These are phyloP conservation scores for Pogonus chalceus DNA, from an alignment of 1,140 invertebrate species.

Conservation along the genomic window DNA sequence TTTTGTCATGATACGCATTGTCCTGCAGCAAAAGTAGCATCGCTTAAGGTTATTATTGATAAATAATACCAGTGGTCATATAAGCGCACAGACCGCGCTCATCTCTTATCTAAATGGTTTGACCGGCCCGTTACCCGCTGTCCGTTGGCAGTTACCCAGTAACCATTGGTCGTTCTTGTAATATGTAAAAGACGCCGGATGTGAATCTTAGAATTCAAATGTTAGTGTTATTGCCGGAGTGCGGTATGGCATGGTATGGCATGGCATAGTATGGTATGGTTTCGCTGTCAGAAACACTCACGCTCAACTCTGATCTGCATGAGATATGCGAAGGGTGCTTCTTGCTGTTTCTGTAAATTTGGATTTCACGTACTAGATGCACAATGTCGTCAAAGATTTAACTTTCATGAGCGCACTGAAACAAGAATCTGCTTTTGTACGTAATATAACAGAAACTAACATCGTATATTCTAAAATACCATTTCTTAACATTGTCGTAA, in stretches of 20 bases:
- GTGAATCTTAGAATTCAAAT: conserved; percentile 3
- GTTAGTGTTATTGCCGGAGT: neutral
- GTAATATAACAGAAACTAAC: too few relatives aligned
- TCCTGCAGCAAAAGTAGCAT: neutral
- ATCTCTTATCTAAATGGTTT: conserved; percentile 1
- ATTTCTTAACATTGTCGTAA: too few relatives aligned
- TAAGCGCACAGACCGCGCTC: neutral
- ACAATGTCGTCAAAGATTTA: too few relatives aligned
- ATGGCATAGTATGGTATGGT: too few relatives aligned
- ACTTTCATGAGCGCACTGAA: too few relatives aligned
- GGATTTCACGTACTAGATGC: too few relatives aligned
- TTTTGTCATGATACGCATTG: too few relatives aligned
- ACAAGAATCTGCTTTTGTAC: too few relatives aligned
- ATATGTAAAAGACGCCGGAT: neutral
- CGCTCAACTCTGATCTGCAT: neutral
- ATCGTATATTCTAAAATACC: too few relatives aligned
- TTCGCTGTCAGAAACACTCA: conserved; percentile 2
- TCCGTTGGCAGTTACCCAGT: neutral
- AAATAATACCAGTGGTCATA: neutral
- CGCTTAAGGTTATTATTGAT: neutral
- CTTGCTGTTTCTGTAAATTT: too few relatives aligned
- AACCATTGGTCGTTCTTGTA: neutral
- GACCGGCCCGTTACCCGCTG: neutral
- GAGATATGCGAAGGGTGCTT: neutral
- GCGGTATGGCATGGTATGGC: too few relatives aligned